Conservation (phyloP, 2,797 vertebrate genomes). For the Protonibea diacanthus region DNA sequence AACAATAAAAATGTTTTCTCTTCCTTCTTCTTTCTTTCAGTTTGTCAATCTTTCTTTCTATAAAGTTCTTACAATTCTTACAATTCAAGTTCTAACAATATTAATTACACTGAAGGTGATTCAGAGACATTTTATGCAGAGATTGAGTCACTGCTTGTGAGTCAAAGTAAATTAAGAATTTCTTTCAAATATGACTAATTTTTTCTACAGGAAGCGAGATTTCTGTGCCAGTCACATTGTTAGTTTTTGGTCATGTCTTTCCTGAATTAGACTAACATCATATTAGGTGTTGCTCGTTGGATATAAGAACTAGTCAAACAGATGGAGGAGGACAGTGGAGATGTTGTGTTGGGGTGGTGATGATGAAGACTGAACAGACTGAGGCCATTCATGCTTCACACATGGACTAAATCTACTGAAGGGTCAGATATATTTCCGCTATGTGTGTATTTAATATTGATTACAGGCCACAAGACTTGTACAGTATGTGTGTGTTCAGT, state of each 20-base stretch:
- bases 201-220: neutral
- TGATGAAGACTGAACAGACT: constrained; percentile 25
- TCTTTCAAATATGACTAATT: constrained; percentile 3
- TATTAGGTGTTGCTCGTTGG: constrained; percentile 5
- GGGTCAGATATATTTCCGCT: neutral
- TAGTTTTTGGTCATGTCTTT: neutral
- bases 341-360: constrained; percentile 24
- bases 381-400: constrained; percentile 32
- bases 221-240: neutral
- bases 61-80: too few relatives aligned
- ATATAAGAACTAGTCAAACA: constrained; percentile 46
- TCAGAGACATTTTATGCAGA: constrained; percentile 2
- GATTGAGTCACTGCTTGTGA: neutral
- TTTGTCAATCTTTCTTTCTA: neutral
- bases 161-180: constrained; percentile 8
- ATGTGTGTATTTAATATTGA: constrained; percentile 54
- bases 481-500: constrained; percentile 31
- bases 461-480: constrained; percentile 39
- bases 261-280: constrained; percentile 3
- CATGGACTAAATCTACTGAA: constrained; percentile 1
- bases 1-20: neutral
- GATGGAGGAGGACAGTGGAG: constrained; percentile 38
- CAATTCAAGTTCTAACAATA: too few relatives aligned
- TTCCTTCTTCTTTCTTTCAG: neutral
- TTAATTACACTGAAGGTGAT: neutral